Evolutionary conservation across 2,797 vertebrate genomes (phyloP), one percentile per base, ranked within the genome.

Genomic region (Melanitta fusca): DNA sequence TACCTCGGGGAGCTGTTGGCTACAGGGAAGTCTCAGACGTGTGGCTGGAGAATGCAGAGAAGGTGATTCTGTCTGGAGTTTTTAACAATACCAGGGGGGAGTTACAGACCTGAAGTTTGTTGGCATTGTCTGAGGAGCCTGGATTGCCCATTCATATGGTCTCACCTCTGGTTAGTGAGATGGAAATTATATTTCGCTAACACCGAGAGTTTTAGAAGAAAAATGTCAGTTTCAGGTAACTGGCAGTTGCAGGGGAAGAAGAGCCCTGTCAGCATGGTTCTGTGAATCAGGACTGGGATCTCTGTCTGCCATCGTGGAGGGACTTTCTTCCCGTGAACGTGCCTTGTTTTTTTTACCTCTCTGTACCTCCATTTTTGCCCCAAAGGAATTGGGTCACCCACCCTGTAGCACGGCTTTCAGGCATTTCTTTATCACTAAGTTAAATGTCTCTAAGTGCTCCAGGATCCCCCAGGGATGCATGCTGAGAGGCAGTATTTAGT

Each of bases 151-250:
- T 25, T 75, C 21, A 2, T 68, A 30, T 17, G 15, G 43, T 57
- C 64, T 87, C 36, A 45, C 36, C 45, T 79, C 24, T 65, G 36
- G 9, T 54, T 79, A 65, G 39, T 51, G 68, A 51, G 65, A 22
- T 47, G n/a, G 34, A 61, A 72, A 54, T 64, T 53, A 13, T 25
- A 11, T 54, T 85, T 73, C 30, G 24, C 22, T 69, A 64, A 30
- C 36, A 72, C 41, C 18, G 64, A 28, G 34, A 38, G 6, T 41
- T 78, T 43, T 38, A 57, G 39, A 28, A 83, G 51, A 69, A 41
- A 54, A 43, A 53, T 0, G 0, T 2, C 2, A 0, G 24, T 6
- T 68, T 72, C 13, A 28, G 39, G 32, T 39, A 45, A 24, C 6
- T 34, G 53, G 39, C 2, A 1, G 22, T 34, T 47, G 51, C 49